Evolutionary conservation across 2,888 invertebrate species (phyloP), one percentile per base, ranked within the genome.

Genomic region (Eupeodes latifasciatus): DNA sequence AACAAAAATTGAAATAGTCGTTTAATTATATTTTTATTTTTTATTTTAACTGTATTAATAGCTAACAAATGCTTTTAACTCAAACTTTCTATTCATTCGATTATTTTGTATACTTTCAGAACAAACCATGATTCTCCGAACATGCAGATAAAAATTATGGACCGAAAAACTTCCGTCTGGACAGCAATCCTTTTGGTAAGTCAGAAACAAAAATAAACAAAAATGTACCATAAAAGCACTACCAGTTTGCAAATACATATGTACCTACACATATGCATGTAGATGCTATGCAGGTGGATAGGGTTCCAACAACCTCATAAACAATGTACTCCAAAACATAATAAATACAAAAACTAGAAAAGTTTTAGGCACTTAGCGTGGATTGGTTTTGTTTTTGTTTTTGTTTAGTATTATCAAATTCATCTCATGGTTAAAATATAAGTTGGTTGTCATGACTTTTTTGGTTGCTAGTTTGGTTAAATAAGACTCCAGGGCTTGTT

Each of bases 121-220:
- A 90, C 85, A 91, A 92, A 91, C 90, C 92, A 93, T 93, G 93
- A 92, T 92, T 92, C 91, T 92, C 91, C 91, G 92, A 92, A 92
- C 91, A 92, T 92, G 91, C 91, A 92, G 92, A 92, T 92, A 92
- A 92, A 92, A 91, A 90, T 89, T 90, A 92, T 93, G 92, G 90
- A 91, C 90, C 90, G 90, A 89, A 91, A 91, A 90, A 91, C 90
- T 87, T 90, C 89, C 81, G 84, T 90, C 90, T 91, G 91, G 90
- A 91, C 90, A 90, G 90, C 90, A 90, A 91, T 93, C 90, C 91
- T 92, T 85, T 89, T 92, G 92, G 92, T 92, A 91, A 93, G 92
- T 91, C 14, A 12, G 4, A 85, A 75, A 72, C 40, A 44, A 34
- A 88, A 78, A n/a, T 9, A 40, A 5, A 44, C 40, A 76, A 47